These are phyloP conservation scores for Girardinichthys multiradiatus DNA, from an alignment of 2,113 vertebrate species.

Conservation along the genomic window DNA sequence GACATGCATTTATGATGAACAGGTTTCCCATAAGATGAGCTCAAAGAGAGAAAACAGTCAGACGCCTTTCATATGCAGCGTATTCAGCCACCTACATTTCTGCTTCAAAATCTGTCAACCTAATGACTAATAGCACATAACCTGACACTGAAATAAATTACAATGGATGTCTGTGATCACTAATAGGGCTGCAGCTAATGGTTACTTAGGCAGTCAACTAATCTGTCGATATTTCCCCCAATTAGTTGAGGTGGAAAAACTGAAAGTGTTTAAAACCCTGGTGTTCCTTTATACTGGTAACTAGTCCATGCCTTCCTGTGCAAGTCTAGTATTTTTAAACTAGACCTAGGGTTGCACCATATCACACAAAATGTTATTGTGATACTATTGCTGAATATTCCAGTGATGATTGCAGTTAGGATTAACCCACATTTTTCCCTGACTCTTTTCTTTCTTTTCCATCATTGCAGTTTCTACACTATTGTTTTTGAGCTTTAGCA, in stretches of 20 bases:
- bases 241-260: no score
- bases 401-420: neutral
- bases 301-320: neutral
- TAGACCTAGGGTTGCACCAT: neutral
- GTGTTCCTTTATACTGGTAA: neutral
- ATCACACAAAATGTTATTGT: neutral
- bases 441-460: no score
- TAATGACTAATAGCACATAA: neutral
- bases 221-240: neutral
- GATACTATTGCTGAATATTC: neutral
- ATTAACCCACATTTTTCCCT: neutral
- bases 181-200: neutral
- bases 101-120: neutral
- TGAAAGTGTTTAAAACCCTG: neutral
- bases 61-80: no score
- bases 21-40: neutral
- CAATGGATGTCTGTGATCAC: neutral
- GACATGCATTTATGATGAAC: neutral
- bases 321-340: neutral
- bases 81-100: no score
- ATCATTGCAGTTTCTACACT: neutral
- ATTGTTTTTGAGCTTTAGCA: no score
- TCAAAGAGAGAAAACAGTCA: neutral
- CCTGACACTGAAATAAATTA: neutral
- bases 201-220: neutral